These are phyloP conservation scores for Leucoraja ocellata DNA, from an alignment of 2,797 vertebrate species.

Conservation along the genomic window DNA sequence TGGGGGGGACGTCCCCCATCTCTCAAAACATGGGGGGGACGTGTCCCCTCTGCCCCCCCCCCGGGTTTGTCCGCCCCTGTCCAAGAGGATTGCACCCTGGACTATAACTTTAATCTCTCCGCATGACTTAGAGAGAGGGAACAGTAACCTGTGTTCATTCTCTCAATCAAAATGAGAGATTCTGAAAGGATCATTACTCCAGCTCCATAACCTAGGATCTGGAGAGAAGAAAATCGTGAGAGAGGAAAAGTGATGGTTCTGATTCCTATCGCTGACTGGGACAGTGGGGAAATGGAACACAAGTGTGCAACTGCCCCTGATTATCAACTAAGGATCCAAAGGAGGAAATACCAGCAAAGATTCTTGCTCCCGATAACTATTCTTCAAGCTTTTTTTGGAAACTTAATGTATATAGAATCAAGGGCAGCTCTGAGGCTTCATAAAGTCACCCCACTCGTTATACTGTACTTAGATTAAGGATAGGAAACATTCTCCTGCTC, in stretches of 20 bases:
- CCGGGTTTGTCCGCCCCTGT: neutral
- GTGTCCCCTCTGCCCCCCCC: no score
- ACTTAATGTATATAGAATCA: neutral
- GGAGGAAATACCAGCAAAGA: neutral
- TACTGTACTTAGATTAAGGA: no score
- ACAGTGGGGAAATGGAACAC: no score
- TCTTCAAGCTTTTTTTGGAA: neutral
- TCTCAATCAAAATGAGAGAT: no score
- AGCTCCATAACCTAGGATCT: no score
- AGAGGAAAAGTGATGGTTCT: no score
- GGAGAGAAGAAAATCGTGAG: no score
- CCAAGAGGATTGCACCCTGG: neutral
- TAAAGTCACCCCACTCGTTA: neutral
- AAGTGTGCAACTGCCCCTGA: neutral
- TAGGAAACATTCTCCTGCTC: no score
- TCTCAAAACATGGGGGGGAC: no score
- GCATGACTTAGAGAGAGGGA: neutral
- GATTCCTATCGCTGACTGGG: no score
- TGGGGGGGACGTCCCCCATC: no score
- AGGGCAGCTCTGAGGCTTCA: neutral
- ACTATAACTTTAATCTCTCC: neutral
- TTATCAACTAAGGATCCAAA: neutral
- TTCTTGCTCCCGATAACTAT: neutral
- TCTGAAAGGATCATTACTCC: no score
- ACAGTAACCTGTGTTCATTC: neutral